phyloP scores from a whole-genome alignment of 53 echinoderm and acorn worm species.

The Apostichopus leukothele region DNA sequence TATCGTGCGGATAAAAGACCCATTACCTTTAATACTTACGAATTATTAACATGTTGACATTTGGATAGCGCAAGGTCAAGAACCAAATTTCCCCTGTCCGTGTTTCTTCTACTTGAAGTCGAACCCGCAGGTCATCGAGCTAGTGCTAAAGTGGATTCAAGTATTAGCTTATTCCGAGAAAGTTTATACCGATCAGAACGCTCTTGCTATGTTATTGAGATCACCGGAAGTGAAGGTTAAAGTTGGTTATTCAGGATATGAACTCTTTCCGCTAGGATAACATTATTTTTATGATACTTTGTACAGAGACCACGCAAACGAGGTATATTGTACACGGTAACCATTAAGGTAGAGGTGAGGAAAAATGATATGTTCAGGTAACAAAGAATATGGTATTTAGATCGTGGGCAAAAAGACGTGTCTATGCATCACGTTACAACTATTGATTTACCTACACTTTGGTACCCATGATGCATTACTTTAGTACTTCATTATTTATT shows the following conservation, averaged over 20 bases:
- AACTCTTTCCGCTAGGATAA: constrained; percentile 17
- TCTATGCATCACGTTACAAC: too few species aligned
- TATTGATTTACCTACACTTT: too few species aligned
- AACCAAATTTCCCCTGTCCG: constrained; percentile 36
- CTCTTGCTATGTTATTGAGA: not conserved
- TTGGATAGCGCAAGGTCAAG: constrained; percentile 43
- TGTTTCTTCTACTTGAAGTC: constrained; percentile 50
- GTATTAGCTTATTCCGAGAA: not conserved
- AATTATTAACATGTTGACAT: constrained; percentile 23
- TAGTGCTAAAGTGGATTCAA: not conserved
- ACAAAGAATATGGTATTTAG: constrained; percentile 25
- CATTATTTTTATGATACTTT: constrained; percentile 19
- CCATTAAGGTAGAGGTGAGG: constrained; percentile 26
- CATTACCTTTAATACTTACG: not conserved
- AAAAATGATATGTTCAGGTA: constrained; percentile 36
- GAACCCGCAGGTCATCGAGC: constrained; percentile 11
- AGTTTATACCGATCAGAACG: too few species aligned
- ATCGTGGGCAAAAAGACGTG: not conserved
- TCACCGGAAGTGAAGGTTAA: not conserved
- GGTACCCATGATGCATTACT: too few species aligned
- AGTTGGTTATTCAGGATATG: constrained; percentile 24
- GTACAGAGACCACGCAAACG: not conserved
- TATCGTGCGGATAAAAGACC: not conserved
- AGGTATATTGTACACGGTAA: constrained; percentile 41
- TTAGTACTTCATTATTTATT: too few species aligned